Evolutionary conservation across 2,888 invertebrate species (phyloP).

Genomic region (Andrena minutula): DNA sequence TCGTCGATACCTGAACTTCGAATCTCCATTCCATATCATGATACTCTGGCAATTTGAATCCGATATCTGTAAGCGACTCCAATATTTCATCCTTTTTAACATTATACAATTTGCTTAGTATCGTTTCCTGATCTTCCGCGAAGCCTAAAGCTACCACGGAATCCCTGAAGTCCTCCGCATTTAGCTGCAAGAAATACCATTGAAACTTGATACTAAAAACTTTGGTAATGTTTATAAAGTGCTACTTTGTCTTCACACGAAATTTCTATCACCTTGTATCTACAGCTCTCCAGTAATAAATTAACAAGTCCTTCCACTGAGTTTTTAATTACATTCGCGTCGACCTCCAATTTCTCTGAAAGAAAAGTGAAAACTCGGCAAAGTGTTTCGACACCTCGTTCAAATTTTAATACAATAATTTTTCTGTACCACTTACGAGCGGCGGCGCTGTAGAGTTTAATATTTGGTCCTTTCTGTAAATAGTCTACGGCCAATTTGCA

Average conservation of each 20-base stretch:
- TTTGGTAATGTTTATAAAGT: background rate
- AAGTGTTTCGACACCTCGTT: background rate
- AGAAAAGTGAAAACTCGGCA: slow-evolving; percentile 4
- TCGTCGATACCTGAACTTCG: slow-evolving; percentile 87
- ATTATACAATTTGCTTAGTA: slow-evolving; percentile 87
- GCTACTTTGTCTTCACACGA: background rate
- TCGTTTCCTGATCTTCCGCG: slow-evolving; percentile 87
- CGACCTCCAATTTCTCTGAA: slow-evolving; percentile 88
- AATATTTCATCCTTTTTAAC: slow-evolving; percentile 87
- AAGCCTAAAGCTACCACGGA: slow-evolving; percentile 87
- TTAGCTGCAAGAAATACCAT: slow-evolving; percentile 82
- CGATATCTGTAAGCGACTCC: slow-evolving; percentile 85
- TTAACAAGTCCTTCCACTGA: slow-evolving; percentile 91
- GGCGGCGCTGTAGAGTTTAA: slow-evolving; percentile 88
- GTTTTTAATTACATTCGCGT: slow-evolving; percentile 87
- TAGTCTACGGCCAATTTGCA: slow-evolving; percentile 90
- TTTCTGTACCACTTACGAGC: slow-evolving; percentile 86
- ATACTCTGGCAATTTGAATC: slow-evolving; percentile 85
- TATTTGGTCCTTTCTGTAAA: slow-evolving; percentile 89
- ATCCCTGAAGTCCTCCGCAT: slow-evolving; percentile 85
- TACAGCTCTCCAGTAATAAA: slow-evolving; percentile 90
- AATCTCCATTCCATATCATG: slow-evolving; percentile 89
- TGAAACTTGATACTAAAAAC: background rate
- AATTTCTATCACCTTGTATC: slow-evolving; percentile 87
- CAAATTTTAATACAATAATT: background rate